Evolutionary conservation across 2,888 invertebrate genomes (phyloP).

Genomic region (Andricus quercusramuli): DNA sequence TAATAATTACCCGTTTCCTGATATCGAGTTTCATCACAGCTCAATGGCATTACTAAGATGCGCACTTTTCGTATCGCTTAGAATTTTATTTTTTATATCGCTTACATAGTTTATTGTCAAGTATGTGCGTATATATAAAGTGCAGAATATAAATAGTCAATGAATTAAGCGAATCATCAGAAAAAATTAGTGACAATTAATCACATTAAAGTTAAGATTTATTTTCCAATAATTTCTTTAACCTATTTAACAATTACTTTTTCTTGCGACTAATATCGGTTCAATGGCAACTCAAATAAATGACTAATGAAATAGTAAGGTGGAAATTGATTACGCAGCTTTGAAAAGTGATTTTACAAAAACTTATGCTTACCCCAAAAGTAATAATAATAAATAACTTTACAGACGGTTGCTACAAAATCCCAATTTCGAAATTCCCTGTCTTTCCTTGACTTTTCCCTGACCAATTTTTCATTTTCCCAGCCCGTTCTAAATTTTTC

Average conservation of each 20-base stretch:
- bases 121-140: no score
- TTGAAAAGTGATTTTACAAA: no score
- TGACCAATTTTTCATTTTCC: no score
- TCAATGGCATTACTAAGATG: not conserved
- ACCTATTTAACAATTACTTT: not conserved
- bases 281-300: not conserved
- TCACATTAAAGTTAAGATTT: constrained; percentile 1
- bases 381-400: no score
- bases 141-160: no score
- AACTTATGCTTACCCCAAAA: no score
- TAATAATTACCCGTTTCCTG: not conserved
- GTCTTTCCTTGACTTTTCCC: no score
- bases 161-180: no score
- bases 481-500: no score
- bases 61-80: not conserved
- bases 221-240: not conserved
- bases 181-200: not conserved
- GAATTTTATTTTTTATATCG: not conserved
- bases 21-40: not conserved
- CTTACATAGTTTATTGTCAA: not conserved
- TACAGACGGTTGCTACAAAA: no score
- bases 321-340: no score
- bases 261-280: not conserved
- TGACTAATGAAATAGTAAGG: not conserved
- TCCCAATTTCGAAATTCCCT: no score